phyloP scores from a whole-genome alignment of 2,113 vertebrate species.

The Nyctereutes procyonoides region DNA sequence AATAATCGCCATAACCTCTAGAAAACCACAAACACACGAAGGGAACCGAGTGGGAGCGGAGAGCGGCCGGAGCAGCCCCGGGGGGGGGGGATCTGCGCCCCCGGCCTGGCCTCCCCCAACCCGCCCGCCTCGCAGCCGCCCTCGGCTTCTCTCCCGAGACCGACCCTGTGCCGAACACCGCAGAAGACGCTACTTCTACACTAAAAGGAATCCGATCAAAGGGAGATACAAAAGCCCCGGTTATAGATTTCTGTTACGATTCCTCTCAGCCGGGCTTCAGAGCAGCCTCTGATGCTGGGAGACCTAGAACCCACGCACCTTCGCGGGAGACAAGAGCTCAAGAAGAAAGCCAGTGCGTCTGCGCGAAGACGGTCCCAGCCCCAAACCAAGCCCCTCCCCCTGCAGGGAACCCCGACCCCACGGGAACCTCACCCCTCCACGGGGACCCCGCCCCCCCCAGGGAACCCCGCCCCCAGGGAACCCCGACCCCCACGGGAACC shows the following conservation, averaged over 20 bases:
- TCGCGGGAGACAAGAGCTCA: background rate
- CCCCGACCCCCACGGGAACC: no score
- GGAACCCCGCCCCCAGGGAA: no score
- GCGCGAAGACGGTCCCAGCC: background rate
- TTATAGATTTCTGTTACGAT: conserved; percentile 75
- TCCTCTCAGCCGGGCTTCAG: conserved; percentile 47
- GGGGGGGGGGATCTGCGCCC: no score
- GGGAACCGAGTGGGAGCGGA: conserved; percentile 73
- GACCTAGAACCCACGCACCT: background rate
- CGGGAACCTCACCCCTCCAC: no score
- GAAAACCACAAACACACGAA: conserved; percentile 73
- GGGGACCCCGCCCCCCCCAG: no score
- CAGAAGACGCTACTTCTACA: conserved; percentile 62
- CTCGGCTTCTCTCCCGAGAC: conserved; percentile 24
- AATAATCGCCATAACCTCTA: conserved; percentile 67
- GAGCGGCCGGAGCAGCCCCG: conserved; percentile 49
- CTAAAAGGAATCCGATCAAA: conserved; percentile 73
- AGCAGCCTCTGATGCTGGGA: conserved; percentile 49
- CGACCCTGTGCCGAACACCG: background rate
- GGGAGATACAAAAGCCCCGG: conserved; percentile 56
- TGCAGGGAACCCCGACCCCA: no score
- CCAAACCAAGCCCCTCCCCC: background rate
- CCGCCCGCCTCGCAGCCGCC: conserved; percentile 56
- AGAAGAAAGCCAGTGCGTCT: background rate
- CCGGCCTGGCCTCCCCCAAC: conserved; percentile 9